Evolutionary conservation across 2,888 invertebrate genomes (phyloP).

Genomic region (Tachystola acroxantha): DNA sequence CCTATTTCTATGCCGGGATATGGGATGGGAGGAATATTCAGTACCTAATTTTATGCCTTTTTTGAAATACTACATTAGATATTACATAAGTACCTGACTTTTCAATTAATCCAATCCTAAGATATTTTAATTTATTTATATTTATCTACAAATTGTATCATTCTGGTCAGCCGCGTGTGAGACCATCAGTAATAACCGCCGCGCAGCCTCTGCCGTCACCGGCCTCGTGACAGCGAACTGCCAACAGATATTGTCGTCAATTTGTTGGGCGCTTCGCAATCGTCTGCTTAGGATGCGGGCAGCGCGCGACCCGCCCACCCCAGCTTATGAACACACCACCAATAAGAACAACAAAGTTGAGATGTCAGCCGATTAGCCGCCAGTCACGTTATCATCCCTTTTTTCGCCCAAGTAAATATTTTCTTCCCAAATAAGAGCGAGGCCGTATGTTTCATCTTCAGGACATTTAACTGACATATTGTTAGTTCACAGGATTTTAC

Average conservation of each 20-base stretch:
- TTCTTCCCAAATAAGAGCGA: conserved; percentile 24
- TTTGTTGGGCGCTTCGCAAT: conserved; percentile 57
- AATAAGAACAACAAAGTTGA: conserved; percentile 72
- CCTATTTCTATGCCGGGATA: no score
- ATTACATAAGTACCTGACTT: no score
- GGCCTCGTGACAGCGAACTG: conserved; percentile 62
- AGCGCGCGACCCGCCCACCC: conserved; percentile 41
- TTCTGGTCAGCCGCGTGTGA: conserved; percentile 25
- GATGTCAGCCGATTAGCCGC: conserved; percentile 65
- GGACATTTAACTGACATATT: conserved; percentile 16
- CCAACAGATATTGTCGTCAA: conserved; percentile 70
- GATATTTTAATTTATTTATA: no score
- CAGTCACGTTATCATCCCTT: conserved; percentile 55
- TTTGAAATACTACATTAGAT: no score
- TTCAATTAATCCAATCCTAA: no score
- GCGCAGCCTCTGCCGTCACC: no score
- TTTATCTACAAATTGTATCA: no score
- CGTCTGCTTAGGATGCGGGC: conserved; percentile 62
- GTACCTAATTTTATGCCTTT: no score
- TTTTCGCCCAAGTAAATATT: conserved; percentile 46
- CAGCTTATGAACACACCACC: conserved; percentile 64
- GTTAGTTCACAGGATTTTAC: conserved; percentile 16
- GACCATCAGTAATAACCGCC: conserved; percentile 55
- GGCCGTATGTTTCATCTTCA: conserved; percentile 4
- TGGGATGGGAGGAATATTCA: no score